Percentiles rank a stretch among this genome's conserved stretches.
These are phyloP conservation scores for Ptychoptera contaminata DNA, from an alignment of 2,888 invertebrate genomes.

Conservation along the genomic window DNA sequence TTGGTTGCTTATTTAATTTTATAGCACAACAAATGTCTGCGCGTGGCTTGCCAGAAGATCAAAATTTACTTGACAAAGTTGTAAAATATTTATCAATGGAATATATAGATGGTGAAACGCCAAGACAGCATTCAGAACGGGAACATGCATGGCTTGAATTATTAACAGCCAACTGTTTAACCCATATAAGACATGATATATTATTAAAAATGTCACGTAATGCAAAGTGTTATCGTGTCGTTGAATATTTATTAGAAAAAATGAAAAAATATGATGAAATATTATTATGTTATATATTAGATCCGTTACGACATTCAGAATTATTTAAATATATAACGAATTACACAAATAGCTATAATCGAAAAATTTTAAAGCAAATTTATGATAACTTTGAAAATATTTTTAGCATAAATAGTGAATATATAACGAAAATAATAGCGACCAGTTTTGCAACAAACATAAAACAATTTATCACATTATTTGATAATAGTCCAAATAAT, in stretches of 20 bases:
- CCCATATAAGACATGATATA: constrained; percentile 39
- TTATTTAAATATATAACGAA: constrained; percentile 40
- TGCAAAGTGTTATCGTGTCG: constrained; percentile 53
- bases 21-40: constrained; percentile 46
- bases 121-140: constrained; percentile 44
- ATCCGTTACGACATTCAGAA: constrained; percentile 42
- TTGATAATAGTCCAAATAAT: constrained; percentile 20
- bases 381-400: constrained; percentile 34
- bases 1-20: constrained; percentile 47
- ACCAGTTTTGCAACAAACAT: constrained; percentile 37
- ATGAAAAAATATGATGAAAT: constrained; percentile 45
- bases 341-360: constrained; percentile 27
- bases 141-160: constrained; percentile 60
- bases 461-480: constrained; percentile 29
- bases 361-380: constrained; percentile 33
- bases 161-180: constrained; percentile 42
- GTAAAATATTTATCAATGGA: constrained; percentile 42
- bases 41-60: constrained; percentile 26
- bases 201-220: constrained; percentile 44
- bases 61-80: constrained; percentile 39
- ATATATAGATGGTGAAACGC: constrained; percentile 24
- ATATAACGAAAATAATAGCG: constrained; percentile 44
- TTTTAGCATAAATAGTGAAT: constrained; percentile 41
- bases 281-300: constrained; percentile 49
- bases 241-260: constrained; percentile 50